phyloP scores from a whole-genome alignment of 1,140 invertebrate genomes.

The Hypsibius dujardini region DNA sequence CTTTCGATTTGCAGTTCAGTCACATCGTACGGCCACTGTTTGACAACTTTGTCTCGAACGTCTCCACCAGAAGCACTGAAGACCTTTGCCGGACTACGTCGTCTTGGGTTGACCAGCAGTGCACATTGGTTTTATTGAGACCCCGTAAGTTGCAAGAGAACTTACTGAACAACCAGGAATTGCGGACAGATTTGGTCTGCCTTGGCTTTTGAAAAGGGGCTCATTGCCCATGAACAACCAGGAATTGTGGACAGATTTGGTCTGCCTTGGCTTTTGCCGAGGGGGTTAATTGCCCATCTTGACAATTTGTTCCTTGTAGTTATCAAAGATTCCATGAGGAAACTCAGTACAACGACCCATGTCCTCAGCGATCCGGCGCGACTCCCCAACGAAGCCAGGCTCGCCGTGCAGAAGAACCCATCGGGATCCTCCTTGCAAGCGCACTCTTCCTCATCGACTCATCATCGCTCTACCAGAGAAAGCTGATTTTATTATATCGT shows the following conservation, averaged over 20 bases:
- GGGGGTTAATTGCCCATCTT: too few species aligned
- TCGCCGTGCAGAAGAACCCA: constrained; percentile 25
- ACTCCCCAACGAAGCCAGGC: constrained; percentile 62
- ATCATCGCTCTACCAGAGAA: too few species aligned
- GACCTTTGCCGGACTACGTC: constrained; percentile 77
- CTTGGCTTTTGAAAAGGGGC: too few species aligned
- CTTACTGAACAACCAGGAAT: too few species aligned
- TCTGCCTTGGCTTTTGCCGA: too few species aligned
- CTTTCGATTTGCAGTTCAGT: constrained; percentile 74
- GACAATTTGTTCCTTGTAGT: too few species aligned
- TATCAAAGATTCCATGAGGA: constrained; percentile 60
- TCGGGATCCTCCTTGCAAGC: not conserved
- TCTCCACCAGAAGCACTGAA: constrained; percentile 71
- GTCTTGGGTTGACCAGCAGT: constrained; percentile 86
- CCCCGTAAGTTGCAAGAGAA: constrained; percentile 48
- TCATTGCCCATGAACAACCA: too few species aligned
- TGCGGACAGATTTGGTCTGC: too few species aligned
- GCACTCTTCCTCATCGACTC: not conserved
- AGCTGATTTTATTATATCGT: too few species aligned
- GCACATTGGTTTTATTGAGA: constrained; percentile 72
- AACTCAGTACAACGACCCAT: constrained; percentile 75
- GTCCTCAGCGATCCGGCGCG: constrained; percentile 68
- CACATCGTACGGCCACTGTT: constrained; percentile 67
- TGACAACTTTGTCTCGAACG: constrained; percentile 68
- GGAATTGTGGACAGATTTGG: too few species aligned